phyloP scores from a whole-genome alignment of 2,888 invertebrate genomes.

The Tupiocoris notatus region DNA sequence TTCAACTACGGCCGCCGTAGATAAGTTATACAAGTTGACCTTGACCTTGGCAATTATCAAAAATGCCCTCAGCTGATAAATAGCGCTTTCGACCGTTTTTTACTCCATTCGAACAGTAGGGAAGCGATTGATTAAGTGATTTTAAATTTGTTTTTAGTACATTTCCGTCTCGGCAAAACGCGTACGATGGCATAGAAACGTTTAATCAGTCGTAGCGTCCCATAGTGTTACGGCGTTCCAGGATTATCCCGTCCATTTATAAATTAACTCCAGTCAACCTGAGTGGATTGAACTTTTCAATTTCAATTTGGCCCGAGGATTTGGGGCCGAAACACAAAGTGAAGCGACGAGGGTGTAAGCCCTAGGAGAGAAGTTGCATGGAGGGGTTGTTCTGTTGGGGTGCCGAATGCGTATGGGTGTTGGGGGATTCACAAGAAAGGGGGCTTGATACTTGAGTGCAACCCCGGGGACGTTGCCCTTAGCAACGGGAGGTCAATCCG shows the following conservation, averaged over 20 bases:
- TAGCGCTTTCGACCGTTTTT: too few relatives aligned
- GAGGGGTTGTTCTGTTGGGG: neutral
- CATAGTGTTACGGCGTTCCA: neutral
- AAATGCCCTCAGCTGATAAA: too few relatives aligned
- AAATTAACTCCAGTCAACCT: neutral
- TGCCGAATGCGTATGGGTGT: neutral
- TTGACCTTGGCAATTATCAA: too few relatives aligned
- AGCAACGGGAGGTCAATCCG: slow-evolving; percentile 43
- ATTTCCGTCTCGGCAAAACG: too few relatives aligned
- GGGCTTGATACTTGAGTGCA: slow-evolving; percentile 36
- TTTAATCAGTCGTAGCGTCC: neutral
- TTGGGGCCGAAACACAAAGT: neutral
- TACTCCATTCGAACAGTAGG: too few relatives aligned
- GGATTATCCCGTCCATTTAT: neutral
- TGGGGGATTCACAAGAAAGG: slow-evolving; percentile 20
- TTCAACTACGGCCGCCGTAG: too few relatives aligned
- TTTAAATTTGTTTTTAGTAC: too few relatives aligned
- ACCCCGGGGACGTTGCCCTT: slow-evolving; percentile 25
- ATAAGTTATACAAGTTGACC: too few relatives aligned
- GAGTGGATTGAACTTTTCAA: neutral
- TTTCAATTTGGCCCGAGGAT: neutral
- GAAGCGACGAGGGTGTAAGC: neutral
- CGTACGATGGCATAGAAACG: too few relatives aligned
- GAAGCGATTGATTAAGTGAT: too few relatives aligned
- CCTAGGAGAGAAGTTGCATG: neutral